These are phyloP conservation scores for Falco novaeseelandiae DNA, from an alignment of 2,797 vertebrate genomes.

Conservation along the genomic window DNA sequence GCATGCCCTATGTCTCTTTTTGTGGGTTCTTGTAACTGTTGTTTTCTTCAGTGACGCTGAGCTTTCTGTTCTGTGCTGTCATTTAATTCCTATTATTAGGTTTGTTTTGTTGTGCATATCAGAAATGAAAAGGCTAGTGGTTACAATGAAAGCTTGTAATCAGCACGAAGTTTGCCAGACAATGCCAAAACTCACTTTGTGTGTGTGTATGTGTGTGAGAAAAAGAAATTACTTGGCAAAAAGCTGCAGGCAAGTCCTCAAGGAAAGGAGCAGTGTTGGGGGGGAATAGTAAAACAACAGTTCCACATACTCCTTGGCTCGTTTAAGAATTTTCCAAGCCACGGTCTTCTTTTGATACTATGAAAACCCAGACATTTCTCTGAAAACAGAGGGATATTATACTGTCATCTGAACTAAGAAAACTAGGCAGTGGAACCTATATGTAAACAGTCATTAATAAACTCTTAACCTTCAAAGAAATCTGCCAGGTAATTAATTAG, in stretches of 20 bases:
- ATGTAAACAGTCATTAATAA: slow-evolving; percentile 39
- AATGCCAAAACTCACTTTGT: slow-evolving; percentile 64
- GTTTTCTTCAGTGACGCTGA: slow-evolving; percentile 65
- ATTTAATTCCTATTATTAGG: slow-evolving; percentile 77
- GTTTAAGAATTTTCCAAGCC: slow-evolving; percentile 55
- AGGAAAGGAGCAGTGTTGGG: not conserved
- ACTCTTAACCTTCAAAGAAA: slow-evolving; percentile 26
- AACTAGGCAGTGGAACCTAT: not conserved
- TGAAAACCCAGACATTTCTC: slow-evolving; percentile 9
- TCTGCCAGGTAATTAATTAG: slow-evolving; percentile 44
- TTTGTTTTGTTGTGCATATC: slow-evolving; percentile 74
- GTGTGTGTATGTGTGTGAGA: not conserved
- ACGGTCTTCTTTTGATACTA: not conserved
- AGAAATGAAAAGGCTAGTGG: slow-evolving; percentile 76
- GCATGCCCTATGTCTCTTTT: slow-evolving; percentile 60
- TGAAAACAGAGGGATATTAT: slow-evolving; percentile 13
- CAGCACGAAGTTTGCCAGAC: slow-evolving; percentile 64
- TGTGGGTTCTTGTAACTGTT: slow-evolving; percentile 74
- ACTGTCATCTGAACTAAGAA: slow-evolving; percentile 1
- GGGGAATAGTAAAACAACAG: not conserved
- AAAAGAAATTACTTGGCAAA: slow-evolving; percentile 58
- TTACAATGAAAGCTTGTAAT: slow-evolving; percentile 76
- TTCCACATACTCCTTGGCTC: slow-evolving; percentile 1
- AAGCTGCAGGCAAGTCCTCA: not conserved
- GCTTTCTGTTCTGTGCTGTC: slow-evolving; percentile 70